phyloP scores from a whole-genome alignment of 2,888 invertebrate species.

The Dicranocentrus wangi region DNA sequence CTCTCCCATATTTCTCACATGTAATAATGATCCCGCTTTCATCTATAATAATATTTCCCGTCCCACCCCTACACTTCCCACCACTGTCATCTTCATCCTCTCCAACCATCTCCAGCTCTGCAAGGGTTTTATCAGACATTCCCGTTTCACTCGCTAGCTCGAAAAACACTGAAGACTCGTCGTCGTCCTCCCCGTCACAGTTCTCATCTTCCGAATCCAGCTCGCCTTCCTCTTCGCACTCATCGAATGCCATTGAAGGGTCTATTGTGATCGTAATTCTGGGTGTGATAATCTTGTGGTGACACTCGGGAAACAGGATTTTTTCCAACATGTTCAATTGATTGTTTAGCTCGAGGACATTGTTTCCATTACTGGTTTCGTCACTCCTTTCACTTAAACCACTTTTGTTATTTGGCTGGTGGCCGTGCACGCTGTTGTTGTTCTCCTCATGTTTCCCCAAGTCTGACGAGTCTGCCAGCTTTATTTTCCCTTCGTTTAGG shows the following conservation, averaged over 20 bases:
- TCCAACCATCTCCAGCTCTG: slow-evolving; percentile 58
- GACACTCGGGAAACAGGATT: slow-evolving; percentile 49
- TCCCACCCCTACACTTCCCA: neutral
- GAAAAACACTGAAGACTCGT: slow-evolving; percentile 68
- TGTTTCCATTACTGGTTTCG: neutral
- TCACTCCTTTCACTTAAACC: slow-evolving; percentile 23
- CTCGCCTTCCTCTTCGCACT: slow-evolving; percentile 51
- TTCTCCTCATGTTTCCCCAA: slow-evolving; percentile 20
- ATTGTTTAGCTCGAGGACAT: slow-evolving; percentile 49
- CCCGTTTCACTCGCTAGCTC: slow-evolving; percentile 68
- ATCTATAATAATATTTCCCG: slow-evolving; percentile 43
- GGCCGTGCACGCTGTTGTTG: slow-evolving; percentile 1
- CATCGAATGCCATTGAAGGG: slow-evolving; percentile 60
- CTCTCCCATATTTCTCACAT: slow-evolving; percentile 54
- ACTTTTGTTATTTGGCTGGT: slow-evolving; percentile 15
- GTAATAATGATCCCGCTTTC: slow-evolving; percentile 55
- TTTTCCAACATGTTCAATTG: slow-evolving; percentile 55
- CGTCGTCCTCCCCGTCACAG: slow-evolving; percentile 22
- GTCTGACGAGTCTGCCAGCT: slow-evolving; percentile 17
- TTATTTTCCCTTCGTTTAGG: slow-evolving; percentile 41
- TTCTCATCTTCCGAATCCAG: slow-evolving; percentile 31
- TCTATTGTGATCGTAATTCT: slow-evolving; percentile 71
- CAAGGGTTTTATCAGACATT: slow-evolving; percentile 69
- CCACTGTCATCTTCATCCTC: slow-evolving; percentile 33
- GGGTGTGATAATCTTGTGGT: slow-evolving; percentile 60